Percentiles rank a stretch among this genome's conserved stretches.
phyloP scores from a whole-genome alignment of 2,113 vertebrate genomes.

The Orthonyx spaldingii region DNA sequence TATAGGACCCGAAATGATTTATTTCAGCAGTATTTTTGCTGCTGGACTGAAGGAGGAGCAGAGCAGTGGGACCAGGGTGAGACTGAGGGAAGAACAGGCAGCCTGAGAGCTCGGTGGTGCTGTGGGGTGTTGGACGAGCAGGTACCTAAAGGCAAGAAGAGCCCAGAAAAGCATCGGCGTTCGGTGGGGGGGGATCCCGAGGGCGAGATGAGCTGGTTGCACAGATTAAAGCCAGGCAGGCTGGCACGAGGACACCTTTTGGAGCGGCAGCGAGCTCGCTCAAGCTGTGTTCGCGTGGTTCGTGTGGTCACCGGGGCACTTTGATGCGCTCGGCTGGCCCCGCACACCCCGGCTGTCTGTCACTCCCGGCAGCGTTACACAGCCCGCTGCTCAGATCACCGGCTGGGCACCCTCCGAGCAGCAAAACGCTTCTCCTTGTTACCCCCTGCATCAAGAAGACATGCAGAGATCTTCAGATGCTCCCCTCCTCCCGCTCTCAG shows the following conservation, averaged over 20 bases:
- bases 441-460: background rate
- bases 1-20: background rate
- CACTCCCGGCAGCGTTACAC: background rate
- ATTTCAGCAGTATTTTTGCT: background rate
- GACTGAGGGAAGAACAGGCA: background rate
- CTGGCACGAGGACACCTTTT: background rate
- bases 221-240: background rate
- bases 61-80: background rate
- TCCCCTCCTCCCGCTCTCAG: background rate
- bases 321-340: background rate
- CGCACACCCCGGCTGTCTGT: background rate
- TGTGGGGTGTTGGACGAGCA: background rate
- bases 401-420: background rate
- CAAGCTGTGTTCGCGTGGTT: background rate
- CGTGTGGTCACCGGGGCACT: background rate
- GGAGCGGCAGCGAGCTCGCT: background rate
- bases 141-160: background rate
- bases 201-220: background rate
- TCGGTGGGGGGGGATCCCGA: accelerated
- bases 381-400: background rate
- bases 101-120: accelerated
- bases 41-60: background rate
- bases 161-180: background rate
- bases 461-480: background rate
- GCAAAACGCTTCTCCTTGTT: background rate